Conservation (phyloP, 2,888 invertebrate genomes). For the Kryphioiulus occultus region DNA sequence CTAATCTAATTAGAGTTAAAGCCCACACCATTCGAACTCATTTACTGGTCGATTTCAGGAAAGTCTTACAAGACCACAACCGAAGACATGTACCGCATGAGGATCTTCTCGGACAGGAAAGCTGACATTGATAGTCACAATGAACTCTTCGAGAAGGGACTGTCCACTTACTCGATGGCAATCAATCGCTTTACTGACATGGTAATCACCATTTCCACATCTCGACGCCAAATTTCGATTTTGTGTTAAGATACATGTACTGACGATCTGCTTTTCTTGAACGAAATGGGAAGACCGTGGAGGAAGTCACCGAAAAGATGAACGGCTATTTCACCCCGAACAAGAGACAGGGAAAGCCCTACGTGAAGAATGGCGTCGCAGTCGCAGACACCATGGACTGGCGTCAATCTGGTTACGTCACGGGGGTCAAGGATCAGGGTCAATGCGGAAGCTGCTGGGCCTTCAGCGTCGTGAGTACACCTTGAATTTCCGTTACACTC, state of each 20-base stretch:
- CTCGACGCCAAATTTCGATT: not conserved
- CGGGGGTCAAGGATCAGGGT: conserved; percentile 6
- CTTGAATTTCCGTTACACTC: too few relatives aligned
- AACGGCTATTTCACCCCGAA: not conserved
- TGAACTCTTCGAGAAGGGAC: not conserved
- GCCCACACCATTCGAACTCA: not conserved
- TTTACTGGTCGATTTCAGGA: not conserved
- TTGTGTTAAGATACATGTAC: not conserved
- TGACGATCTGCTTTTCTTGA: not conserved
- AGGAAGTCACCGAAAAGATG: not conserved
- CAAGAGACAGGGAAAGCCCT: not conserved
- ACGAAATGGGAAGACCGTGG: not conserved
- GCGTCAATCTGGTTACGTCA: not conserved
- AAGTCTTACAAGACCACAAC: not conserved
- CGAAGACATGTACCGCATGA: not conserved
- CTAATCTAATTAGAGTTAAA: not conserved
- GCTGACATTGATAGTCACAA: not conserved
- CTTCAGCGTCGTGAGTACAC: not conserved
- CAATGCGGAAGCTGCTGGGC: conserved; percentile 40
- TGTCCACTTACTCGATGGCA: not conserved
- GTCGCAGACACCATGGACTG: conserved; percentile 9
- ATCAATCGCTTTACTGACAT: not conserved
- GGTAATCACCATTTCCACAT: conserved; percentile 4
- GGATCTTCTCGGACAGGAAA: not conserved
- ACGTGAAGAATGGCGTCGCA: not conserved